These are phyloP conservation scores for Coboldia fuscipes DNA, from an alignment of 1,140 invertebrate genomes.

Conservation along the genomic window DNA sequence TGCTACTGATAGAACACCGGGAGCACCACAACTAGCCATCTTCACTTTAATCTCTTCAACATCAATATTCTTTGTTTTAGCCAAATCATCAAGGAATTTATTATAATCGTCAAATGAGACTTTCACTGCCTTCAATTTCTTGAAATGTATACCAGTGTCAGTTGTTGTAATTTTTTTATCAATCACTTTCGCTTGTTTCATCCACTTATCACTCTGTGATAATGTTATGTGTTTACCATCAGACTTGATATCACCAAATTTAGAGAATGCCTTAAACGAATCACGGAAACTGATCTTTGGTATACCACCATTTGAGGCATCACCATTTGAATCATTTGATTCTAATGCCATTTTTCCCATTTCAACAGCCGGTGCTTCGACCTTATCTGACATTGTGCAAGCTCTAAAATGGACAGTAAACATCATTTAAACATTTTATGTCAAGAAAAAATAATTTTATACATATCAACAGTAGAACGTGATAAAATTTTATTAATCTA, in stretches of 20 bases:
- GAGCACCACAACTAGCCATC: conserved; percentile 50
- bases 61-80: conserved; percentile 58
- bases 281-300: too few species aligned
- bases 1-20: conserved; percentile 30
- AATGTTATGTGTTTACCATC: conserved; percentile 71
- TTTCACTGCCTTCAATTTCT: conserved; percentile 63
- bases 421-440: too few species aligned
- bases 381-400: too few species aligned
- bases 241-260: conserved; percentile 71
- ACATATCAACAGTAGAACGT: too few species aligned
- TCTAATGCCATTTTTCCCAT: too few species aligned
- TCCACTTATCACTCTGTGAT: conserved; percentile 83
- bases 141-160: conserved; percentile 74
- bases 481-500: too few species aligned
- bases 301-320: too few species aligned
- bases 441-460: too few species aligned
- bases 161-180: conserved; percentile 79
- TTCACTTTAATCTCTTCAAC: conserved; percentile 52
- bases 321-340: too few species aligned
- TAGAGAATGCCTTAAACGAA: conserved; percentile 52
- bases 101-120: conserved; percentile 51
- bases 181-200: conserved; percentile 86
- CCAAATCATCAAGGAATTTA: conserved; percentile 59
- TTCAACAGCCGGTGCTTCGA: too few species aligned
- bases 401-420: too few species aligned